These are phyloP conservation scores for Gulo gulo DNA, from an alignment of 2,113 vertebrate species.

Conservation along the genomic window DNA sequence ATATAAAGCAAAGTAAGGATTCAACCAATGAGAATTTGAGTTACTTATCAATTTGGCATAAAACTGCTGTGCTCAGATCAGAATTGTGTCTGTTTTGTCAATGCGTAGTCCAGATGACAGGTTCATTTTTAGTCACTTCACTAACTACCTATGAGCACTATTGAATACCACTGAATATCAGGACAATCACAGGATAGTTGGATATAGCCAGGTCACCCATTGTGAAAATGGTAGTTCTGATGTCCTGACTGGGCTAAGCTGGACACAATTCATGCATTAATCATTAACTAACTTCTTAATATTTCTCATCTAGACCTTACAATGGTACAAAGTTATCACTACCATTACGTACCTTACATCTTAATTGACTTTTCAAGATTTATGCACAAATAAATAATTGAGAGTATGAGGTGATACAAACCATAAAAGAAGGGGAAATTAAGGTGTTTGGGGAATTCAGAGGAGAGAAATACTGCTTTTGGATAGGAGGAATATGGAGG, in stretches of 20 bases:
- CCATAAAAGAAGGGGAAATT: not conserved
- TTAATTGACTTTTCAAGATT: not conserved
- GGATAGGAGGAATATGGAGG: not conserved
- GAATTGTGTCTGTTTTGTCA: not conserved
- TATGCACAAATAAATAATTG: not conserved
- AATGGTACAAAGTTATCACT: not conserved
- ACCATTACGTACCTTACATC: not conserved
- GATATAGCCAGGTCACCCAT: not conserved
- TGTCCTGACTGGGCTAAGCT: not conserved
- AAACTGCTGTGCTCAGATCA: conserved; percentile 25
- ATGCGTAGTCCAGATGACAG: not conserved
- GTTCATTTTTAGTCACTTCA: not conserved
- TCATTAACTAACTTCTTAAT: not conserved
- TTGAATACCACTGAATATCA: not conserved
- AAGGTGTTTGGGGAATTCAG: not conserved
- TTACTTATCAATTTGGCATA: conserved; percentile 51
- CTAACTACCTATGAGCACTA: not conserved
- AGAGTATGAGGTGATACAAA: not conserved
- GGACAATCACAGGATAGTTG: not conserved
- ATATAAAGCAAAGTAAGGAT: conserved; percentile 33
- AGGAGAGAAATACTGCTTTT: not conserved
- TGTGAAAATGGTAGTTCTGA: conserved; percentile 14
- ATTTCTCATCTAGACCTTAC: not conserved
- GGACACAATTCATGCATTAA: not conserved
- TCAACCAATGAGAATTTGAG: conserved; percentile 28